Conservation (phyloP, 2,888 invertebrate species). For the Epirrhoe alternata region DNA sequence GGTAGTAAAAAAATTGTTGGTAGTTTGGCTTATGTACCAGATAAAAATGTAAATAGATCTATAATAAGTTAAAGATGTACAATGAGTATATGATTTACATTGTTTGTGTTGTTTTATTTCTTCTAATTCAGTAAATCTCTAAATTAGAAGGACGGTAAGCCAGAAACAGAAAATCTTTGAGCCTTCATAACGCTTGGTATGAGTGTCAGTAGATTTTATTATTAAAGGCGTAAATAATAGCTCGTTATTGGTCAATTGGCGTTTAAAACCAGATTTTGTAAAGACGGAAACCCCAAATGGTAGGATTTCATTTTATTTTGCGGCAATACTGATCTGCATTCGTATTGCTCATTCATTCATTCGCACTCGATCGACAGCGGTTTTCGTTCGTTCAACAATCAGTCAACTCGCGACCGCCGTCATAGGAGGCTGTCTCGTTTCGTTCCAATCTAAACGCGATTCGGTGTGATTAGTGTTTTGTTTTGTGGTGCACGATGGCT, state of each 20-base stretch:
- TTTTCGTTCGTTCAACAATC: slow-evolving; percentile 60
- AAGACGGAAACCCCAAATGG: slow-evolving; percentile 7
- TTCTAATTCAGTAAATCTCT: background rate
- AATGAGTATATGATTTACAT: slow-evolving; percentile 21
- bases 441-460: slow-evolving; percentile 69
- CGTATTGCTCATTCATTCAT: slow-evolving; percentile 32
- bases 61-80: slow-evolving; percentile 24
- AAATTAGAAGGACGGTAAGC: too few relatives aligned
- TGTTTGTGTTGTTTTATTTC: slow-evolving; percentile 8
- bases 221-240: too few relatives aligned
- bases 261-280: background rate
- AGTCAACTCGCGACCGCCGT: slow-evolving; percentile 73
- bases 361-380: slow-evolving; percentile 39
- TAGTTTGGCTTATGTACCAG: background rate
- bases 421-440: slow-evolving; percentile 60
- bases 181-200: too few relatives aligned
- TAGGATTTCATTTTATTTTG: slow-evolving; percentile 17
- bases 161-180: too few relatives aligned
- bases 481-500: slow-evolving; percentile 88
- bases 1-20: background rate
- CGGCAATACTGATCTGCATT: slow-evolving; percentile 31
- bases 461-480: slow-evolving; percentile 83
- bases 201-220: too few relatives aligned
- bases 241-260: too few relatives aligned
- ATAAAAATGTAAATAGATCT: slow-evolving; percentile 27